Base-by-base conservation (phyloP, 2,888 invertebrate genomes). In the Eucera pruinosa region DNA sequence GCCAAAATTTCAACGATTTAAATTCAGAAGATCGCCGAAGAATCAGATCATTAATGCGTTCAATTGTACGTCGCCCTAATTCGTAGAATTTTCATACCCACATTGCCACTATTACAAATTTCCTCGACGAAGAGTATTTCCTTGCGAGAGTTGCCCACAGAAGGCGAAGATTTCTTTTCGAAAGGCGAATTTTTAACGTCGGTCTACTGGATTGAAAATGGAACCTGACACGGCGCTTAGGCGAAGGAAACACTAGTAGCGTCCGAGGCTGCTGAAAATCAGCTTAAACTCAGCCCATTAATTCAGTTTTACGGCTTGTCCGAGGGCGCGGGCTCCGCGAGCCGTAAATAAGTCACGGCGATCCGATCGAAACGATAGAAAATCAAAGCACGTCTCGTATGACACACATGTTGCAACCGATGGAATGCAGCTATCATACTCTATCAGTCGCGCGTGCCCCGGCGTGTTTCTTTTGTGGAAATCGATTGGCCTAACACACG, bases 361-460 rank as follows among this genome's bases (percentile, higher is more conserved):
- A 83, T 81, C 78, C 73, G 86, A 88, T 88, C 85, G 83, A 85
- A 74, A 68, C 87, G 87, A 88, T 89, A 87, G 81, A 81, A 78
- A 89, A 89, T 85, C 91, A 87, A 90, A 88, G 90, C 91, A 91
- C 91, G 91, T 91, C 89, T 88, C 85, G 87, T 90, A 89, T 91
- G 91, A 90, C 91, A 91, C 90, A 91, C 90, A 91, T 91, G 91
- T 89, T 88, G 90, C 90, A 88, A 88, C 85, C 86, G 84, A 81
- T 84, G 90, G 90, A 90, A 90, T 89, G 90, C 89, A 88, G 86
- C 82, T 84, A 81, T 86, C 85, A 81, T 86, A 80, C 86, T 76
- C 78, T 77, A 81, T 75, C 84, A 70, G 71, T 54, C 48, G 75
- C 83, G 83, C 79, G 72, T 82, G 82, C 84, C 69, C 67, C 55